Evolutionary conservation across 1,140 invertebrate species (phyloP).

Genomic region (Tribolium madens): DNA sequence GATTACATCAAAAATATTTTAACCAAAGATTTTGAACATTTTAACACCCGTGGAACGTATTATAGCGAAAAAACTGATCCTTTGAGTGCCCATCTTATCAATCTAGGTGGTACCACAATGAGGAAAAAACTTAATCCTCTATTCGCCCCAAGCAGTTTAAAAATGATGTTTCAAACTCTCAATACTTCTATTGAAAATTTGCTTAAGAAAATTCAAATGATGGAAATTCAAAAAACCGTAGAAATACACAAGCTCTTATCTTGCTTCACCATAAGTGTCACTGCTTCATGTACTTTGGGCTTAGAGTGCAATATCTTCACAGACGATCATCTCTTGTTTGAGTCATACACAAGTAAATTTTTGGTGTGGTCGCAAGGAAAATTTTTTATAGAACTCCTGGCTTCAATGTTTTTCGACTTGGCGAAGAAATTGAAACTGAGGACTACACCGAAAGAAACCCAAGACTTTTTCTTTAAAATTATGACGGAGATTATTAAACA

Average conservation of each 20-base stretch:
- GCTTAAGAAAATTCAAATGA: too few relatives aligned
- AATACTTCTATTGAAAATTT: too few relatives aligned
- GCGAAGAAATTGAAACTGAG: not conserved
- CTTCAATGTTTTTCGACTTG: not conserved
- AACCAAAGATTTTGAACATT: not conserved
- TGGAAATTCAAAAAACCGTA: too few relatives aligned
- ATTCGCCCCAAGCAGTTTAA: not conserved
- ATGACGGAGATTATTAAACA: not conserved
- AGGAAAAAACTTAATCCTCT: not conserved
- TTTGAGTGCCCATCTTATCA: not conserved
- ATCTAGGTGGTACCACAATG: not conserved
- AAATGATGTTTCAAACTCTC: not conserved
- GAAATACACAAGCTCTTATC: too few relatives aligned
- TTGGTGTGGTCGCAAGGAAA: not conserved
- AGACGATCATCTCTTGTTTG: not conserved
- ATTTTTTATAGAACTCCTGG: not conserved
- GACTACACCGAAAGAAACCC: not conserved
- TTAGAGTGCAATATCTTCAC: not conserved
- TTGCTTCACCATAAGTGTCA: too few relatives aligned
- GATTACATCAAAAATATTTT: not conserved
- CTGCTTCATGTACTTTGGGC: too few relatives aligned
- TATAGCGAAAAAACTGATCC: not conserved
- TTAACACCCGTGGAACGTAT: not conserved
- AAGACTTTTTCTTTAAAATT: not conserved
- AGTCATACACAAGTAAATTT: not conserved